These are phyloP conservation scores for Labeo calbasu DNA, from an alignment of 2,797 vertebrate species.

Conservation along the genomic window DNA sequence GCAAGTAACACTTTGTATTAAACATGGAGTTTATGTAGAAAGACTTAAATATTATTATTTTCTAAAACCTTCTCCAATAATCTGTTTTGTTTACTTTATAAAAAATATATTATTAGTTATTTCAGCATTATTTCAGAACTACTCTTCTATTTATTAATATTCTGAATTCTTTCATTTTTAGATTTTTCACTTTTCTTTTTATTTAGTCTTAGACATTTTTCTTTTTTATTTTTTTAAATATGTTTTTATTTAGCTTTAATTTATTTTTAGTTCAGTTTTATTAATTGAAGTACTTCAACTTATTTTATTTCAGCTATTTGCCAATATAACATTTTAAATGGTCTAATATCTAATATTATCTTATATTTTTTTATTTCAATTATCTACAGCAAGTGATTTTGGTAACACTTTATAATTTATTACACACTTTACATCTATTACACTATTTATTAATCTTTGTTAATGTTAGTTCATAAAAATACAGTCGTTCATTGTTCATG, in stretches of 20 bases:
- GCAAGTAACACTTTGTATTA: not conserved
- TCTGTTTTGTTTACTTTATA: too few relatives aligned
- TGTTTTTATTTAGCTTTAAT: not conserved
- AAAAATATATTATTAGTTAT: not conserved
- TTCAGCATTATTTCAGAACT: not conserved
- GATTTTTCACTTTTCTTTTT: not conserved
- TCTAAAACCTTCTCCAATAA: too few relatives aligned
- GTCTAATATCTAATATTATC: not conserved
- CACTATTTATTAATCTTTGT: too few relatives aligned
- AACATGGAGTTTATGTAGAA: not conserved
- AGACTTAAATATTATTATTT: not conserved
- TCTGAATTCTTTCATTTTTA: not conserved
- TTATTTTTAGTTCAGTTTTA: not conserved
- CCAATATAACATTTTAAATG: not conserved
- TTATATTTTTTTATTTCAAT: not conserved
- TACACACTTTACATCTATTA: too few relatives aligned
- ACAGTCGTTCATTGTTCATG: too few relatives aligned
- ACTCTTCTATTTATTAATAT: not conserved
- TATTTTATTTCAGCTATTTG: not conserved
- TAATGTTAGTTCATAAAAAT: too few relatives aligned
- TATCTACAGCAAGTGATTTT: not conserved
- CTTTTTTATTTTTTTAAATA: too few relatives aligned
- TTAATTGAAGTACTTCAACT: not conserved
- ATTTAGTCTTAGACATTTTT: not conserved
- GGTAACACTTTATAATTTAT: too few relatives aligned